phyloP scores from a whole-genome alignment of 2,888 invertebrate genomes.

The Acronicta alni region DNA sequence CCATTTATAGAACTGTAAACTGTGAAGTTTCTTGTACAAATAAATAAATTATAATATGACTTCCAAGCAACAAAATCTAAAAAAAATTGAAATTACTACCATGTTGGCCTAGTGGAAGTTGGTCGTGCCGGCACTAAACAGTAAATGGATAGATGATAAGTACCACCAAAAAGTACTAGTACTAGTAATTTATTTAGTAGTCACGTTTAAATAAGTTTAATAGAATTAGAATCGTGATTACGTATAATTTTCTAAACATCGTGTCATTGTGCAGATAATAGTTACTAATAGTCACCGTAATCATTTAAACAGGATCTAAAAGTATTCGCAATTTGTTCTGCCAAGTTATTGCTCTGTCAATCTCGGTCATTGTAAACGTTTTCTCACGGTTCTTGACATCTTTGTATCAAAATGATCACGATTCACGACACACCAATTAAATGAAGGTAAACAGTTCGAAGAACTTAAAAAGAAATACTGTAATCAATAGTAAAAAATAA shows the following conservation, averaged over 20 bases:
- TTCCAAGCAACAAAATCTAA: too few species aligned
- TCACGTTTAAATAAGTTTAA: too few species aligned
- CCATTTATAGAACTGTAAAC: too few species aligned
- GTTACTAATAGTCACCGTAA: slow-evolving; percentile 4
- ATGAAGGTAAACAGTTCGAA: slow-evolving; percentile 30
- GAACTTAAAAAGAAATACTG: slow-evolving; percentile 12
- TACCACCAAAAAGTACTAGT: too few species aligned
- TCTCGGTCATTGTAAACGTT: slow-evolving; percentile 18
- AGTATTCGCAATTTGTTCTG: slow-evolving; percentile 27
- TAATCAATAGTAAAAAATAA: background rate
- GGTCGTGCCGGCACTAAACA: too few species aligned
- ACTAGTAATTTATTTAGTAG: background rate
- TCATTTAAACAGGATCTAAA: slow-evolving; percentile 24
- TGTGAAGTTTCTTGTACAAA: too few species aligned
- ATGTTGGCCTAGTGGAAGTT: too few species aligned
- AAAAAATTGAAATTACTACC: too few species aligned
- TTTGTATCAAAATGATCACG: slow-evolving; percentile 15
- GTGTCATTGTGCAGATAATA: slow-evolving; percentile 24
- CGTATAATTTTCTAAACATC: slow-evolving; percentile 3
- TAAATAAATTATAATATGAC: too few species aligned
- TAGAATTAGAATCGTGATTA: background rate
- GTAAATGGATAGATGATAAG: too few species aligned
- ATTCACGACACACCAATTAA: slow-evolving; percentile 24
- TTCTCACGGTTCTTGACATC: slow-evolving; percentile 28
- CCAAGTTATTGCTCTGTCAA: slow-evolving; percentile 23